Percentiles rank a stretch among this genome's conserved stretches.
Evolutionary conservation across 2,797 vertebrate genomes (phyloP).

Genomic region (Dipus sagitta): DNA sequence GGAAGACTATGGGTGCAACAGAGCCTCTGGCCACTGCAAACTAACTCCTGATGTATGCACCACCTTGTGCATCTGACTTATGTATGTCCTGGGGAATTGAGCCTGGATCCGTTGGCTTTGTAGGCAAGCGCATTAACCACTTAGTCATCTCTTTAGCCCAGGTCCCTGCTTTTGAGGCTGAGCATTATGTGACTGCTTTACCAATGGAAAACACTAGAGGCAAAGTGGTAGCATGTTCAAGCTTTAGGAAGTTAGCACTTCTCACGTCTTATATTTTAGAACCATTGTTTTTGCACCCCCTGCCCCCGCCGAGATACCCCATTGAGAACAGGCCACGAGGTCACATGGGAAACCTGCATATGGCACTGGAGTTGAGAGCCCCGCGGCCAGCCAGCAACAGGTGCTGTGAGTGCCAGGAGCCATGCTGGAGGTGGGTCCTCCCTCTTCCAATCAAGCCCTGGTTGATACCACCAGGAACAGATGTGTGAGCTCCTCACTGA

Average conservation of each 20-base stretch:
- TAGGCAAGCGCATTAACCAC: too few species aligned
- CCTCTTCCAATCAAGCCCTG: background rate
- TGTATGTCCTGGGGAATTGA: too few species aligned
- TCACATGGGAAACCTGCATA: background rate
- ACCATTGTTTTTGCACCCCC: background rate
- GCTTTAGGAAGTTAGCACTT: background rate
- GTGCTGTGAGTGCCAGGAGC: background rate
- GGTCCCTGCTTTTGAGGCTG: constrained; percentile 1
- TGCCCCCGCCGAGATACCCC: background rate
- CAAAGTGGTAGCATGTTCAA: background rate
- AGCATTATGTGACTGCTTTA: background rate
- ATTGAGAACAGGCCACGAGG: background rate
- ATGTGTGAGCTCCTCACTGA: background rate
- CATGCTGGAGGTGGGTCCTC: background rate
- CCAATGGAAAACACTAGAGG: background rate
- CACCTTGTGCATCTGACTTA: too few species aligned
- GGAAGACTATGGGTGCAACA: too few species aligned
- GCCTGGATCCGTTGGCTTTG: too few species aligned
- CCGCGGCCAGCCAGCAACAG: background rate
- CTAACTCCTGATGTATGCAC: too few species aligned
- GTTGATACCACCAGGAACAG: background rate
- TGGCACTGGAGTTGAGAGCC: background rate
- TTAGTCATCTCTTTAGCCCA: too few species aligned
- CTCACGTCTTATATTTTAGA: background rate
- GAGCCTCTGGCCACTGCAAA: too few species aligned